phyloP scores from a whole-genome alignment of 2,797 vertebrate genomes.

The Eupleurogrammus muticus region DNA sequence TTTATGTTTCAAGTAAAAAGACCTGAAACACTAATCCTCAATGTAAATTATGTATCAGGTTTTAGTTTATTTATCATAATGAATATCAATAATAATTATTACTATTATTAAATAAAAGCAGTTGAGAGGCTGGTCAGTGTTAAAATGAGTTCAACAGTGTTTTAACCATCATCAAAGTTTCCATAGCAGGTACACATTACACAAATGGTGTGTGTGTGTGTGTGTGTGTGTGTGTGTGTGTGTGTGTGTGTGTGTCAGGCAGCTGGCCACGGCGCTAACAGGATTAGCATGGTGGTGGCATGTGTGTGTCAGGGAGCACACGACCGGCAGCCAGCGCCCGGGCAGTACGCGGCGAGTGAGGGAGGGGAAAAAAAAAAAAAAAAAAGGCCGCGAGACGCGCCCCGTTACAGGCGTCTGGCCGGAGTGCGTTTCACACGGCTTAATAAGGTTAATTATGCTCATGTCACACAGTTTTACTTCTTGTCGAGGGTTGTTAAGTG shows the following conservation, averaged over 20 bases:
- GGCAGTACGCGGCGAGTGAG: not conserved
- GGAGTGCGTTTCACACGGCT: constrained; percentile 29
- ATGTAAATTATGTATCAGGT: too few relatives aligned
- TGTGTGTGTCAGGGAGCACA: constrained; percentile 56
- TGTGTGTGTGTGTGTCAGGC: constrained; percentile 25
- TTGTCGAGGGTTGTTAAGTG: constrained; percentile 34
- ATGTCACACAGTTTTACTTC: constrained; percentile 7
- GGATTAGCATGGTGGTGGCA: constrained; percentile 64
- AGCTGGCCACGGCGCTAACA: constrained; percentile 53
- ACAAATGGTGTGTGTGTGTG: not conserved
- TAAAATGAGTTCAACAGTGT: not conserved
- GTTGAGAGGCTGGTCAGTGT: not conserved
- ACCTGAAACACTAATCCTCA: too few relatives aligned
- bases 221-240: not conserved
- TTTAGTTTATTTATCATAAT: too few relatives aligned
- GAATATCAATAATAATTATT: too few relatives aligned
- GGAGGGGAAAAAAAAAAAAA: too few relatives aligned
- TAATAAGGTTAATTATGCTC: constrained; percentile 50
- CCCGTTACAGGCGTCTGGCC: constrained; percentile 7
- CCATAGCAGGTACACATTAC: constrained; percentile 8
- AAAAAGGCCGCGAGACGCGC: not conserved
- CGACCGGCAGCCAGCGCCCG: constrained; percentile 18
- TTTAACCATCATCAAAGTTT: not conserved
- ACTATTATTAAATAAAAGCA: not conserved
- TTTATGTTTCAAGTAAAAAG: too few relatives aligned